phyloP scores from a whole-genome alignment of 2,113 vertebrate species.

The Pelobates fuscus region DNA sequence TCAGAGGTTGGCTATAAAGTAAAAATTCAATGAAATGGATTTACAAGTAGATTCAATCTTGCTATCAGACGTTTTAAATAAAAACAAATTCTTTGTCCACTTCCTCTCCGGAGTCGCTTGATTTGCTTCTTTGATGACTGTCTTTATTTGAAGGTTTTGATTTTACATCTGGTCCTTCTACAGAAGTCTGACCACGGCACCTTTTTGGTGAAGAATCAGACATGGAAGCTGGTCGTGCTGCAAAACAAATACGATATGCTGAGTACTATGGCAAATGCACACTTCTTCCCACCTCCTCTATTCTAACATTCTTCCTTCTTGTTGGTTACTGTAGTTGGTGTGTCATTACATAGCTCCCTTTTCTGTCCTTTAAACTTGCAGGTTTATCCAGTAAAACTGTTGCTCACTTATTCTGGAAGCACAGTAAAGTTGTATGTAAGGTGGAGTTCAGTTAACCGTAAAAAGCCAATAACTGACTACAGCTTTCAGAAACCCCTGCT shows the following conservation, averaged over 20 bases:
- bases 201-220: constrained; percentile 68
- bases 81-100: constrained; percentile 91
- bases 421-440: too few relatives aligned
- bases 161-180: constrained; percentile 74
- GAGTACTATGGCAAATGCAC: too few relatives aligned
- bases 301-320: too few relatives aligned
- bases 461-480: too few relatives aligned
- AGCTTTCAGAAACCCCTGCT: too few relatives aligned
- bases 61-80: constrained; percentile 68
- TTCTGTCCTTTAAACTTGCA: too few relatives aligned
- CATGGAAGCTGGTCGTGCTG: constrained; percentile 55
- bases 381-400: too few relatives aligned
- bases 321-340: too few relatives aligned
- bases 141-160: constrained; percentile 74
- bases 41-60: constrained; percentile 55
- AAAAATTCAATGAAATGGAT: constrained; percentile 46
- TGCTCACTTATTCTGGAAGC: too few relatives aligned
- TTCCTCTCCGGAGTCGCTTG: constrained; percentile 84
- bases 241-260: constrained; percentile 13
- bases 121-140: constrained; percentile 74
- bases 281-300: too few relatives aligned
- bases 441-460: too few relatives aligned
- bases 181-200: constrained; percentile 66
- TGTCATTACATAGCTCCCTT: too few relatives aligned
- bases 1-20: constrained; percentile 10